A percentile compares a stretch with the other conserved stretches of the same genome.
phyloP scores from a whole-genome alignment of 2,888 invertebrate genomes.

The Drosophila colorata region DNA sequence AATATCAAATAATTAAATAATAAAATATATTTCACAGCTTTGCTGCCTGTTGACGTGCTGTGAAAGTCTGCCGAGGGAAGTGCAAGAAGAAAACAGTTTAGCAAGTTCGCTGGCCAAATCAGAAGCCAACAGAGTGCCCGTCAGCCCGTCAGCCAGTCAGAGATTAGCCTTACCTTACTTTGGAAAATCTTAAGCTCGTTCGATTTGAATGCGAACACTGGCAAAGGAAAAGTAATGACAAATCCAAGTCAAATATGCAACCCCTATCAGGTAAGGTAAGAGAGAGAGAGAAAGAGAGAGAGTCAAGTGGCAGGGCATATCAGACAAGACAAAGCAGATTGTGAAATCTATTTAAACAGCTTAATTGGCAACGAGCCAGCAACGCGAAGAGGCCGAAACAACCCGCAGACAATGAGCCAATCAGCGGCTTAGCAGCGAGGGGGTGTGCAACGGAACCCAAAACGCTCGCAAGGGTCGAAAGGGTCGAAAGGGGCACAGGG shows the following conservation, averaged over 20 bases:
- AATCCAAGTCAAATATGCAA: constrained; percentile 82
- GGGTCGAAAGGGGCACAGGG: constrained; percentile 11
- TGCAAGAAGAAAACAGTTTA: constrained; percentile 34
- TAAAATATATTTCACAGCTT: too few species aligned
- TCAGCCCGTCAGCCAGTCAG: constrained; percentile 53
- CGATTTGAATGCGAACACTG: constrained; percentile 63
- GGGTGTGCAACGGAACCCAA: constrained; percentile 49
- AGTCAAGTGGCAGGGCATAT: constrained; percentile 57
- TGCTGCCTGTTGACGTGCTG: background rate
- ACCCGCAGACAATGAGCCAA: constrained; percentile 58
- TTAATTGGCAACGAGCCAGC: constrained; percentile 68
- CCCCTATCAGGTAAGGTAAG: constrained; percentile 8
- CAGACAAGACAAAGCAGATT: constrained; percentile 51
- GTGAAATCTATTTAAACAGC: constrained; percentile 78
- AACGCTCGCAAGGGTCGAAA: constrained; percentile 21
- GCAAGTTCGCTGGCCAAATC: constrained; percentile 75
- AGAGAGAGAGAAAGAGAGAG: constrained; percentile 2
- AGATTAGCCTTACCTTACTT: constrained; percentile 66
- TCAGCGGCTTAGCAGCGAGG: constrained; percentile 52
- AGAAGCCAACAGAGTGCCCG: constrained; percentile 71
- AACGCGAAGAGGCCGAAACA: constrained; percentile 28
- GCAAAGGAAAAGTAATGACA: constrained; percentile 65
- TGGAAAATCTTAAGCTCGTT: constrained; percentile 74
- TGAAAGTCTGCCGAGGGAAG: constrained; percentile 10
- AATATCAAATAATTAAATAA: too few species aligned